Base-by-base conservation (phyloP, 2,797 vertebrate genomes). In the Sebastes baramenuke region DNA sequence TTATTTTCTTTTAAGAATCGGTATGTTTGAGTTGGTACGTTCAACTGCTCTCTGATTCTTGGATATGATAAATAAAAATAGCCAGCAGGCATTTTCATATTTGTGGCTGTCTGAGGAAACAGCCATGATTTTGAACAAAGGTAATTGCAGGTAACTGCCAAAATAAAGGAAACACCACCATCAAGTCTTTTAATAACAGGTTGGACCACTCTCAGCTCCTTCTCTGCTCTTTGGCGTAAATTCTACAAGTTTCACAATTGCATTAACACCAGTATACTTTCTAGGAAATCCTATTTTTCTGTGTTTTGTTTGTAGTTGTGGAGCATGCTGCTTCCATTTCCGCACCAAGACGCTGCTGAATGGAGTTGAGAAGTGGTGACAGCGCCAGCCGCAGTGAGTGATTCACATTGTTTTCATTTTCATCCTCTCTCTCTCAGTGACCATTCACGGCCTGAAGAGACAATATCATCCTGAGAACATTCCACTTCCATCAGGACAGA, bases 71-170 rank as follows among this genome's bases (percentile, higher is more conserved):
- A 76, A 79, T 59, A 75, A 60, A 79, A 80, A 79, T 18, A 77
- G 67, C 79, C 64, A 52, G 25, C 52, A 67, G 87, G 32, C 59
- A 68, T 85, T 87, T 89, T 77, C 60, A 84, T 88, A 76, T 84
- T 56, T 84, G 83, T 54, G 83, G 80, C 69, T 42, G 82, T 84
- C 88, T 86, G 30, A 36, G 30, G 36, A 77, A 60, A 52, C 12
- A 60, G 55, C 11, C 60, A 25, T 29, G 24, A 30, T 61, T 72
- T 16, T 27, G 10, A 65, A 46, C 16, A 13, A 75, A 79, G 24
- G 22, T 75, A 54, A 52, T 36, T 56, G 29, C 64, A 82, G 72
- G 74, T 80, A 68, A 5, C 16, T 60, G 81, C 75, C 81, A 82
- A 82, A 82, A 66, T 69, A 79, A 74, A 83, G 75, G 61, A 79